Base-by-base conservation (phyloP, 2,797 vertebrate genomes). In the Sylvia borin region DNA sequence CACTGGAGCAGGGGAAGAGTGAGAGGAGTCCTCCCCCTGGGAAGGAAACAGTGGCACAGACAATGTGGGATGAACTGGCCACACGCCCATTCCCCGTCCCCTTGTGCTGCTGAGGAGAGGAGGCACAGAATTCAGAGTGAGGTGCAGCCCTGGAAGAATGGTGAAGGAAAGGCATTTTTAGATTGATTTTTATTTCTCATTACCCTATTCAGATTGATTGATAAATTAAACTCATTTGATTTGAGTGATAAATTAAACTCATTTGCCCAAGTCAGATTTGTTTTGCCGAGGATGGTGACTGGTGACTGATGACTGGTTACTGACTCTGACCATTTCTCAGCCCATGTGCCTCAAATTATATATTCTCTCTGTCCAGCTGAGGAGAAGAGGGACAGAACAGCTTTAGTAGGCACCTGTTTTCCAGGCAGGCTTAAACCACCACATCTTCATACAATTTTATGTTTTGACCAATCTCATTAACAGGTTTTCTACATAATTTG, bases 401-500 rank as follows among this genome's bases (percentile, higher is more conserved):
- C 34, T 55, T 40, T 32, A 21, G 13, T 55, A 26, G 18, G 25
- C 32, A 32, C 18, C 15, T 66, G 29, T 6, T 25, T 31, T 45
- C 26, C 54, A 83, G 21, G 3, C 36, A 73, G 21, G 11, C 11
- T 40, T 60, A 78, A 62, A n/a, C 29, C 54, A 68, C 42, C 68
- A 38, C 17, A 34, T 31, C 17, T n/a, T 54, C 4, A 1, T 58
- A 40, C 3, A 9, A 8, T 53, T 83, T 85, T 45, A 11, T 64
- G 16, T 42, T 71, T 73, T 12, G 19, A 67, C 45, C 29, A 76
- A 32, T 61, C 25, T 80, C 34, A 83, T 88, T 71, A 57, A 67
- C 8, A 25, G 87, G 90, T 93, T 93, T 54, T 70, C 34, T 91
- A 11, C 24, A 42, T 82, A 79, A 84, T 92, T 55, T 55, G 9